A percentile compares a stretch with the other conserved stretches of the same genome.
phyloP scores from a whole-genome alignment of 2,888 invertebrate species.

The Timema podura region DNA sequence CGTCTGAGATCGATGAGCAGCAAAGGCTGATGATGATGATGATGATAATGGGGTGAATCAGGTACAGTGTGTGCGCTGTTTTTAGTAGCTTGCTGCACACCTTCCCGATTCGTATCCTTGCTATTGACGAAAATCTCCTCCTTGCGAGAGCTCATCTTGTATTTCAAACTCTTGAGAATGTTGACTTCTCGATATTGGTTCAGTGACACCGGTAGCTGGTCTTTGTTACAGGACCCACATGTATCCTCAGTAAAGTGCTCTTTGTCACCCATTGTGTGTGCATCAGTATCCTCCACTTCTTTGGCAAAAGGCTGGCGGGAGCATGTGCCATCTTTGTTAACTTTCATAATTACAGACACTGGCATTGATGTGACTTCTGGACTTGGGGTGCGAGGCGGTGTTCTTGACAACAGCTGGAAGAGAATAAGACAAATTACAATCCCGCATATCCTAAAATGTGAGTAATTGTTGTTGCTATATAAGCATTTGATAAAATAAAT shows the following conservation, averaged over 20 bases:
- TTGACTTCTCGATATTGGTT: conserved; percentile 42
- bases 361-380: conserved; percentile 46
- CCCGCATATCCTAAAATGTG: no score
- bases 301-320: conserved; percentile 37
- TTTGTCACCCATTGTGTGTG: neutral
- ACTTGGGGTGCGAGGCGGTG: conserved; percentile 40
- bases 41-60: conserved; percentile 22
- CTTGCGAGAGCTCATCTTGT: conserved; percentile 62
- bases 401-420: conserved; percentile 41
- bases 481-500: no score
- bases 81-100: conserved; percentile 37
- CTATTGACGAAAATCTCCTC: conserved; percentile 60
- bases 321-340: conserved; percentile 75
- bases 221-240: neutral
- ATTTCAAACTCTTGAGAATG: conserved; percentile 64
- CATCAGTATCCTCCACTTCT: neutral
- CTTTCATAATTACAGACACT: conserved; percentile 81
- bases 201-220: neutral
- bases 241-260: no score
- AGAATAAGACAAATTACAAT: conserved; percentile 28
- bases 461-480: no score
- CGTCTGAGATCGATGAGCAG: conserved; percentile 33
- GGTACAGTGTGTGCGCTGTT: conserved; percentile 37
- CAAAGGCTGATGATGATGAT: conserved; percentile 30
- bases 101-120: conserved; percentile 55